Percentiles rank a stretch among this genome's conserved stretches.
Conservation (phyloP, 2,888 invertebrate species). For the Fissipunctia ypsillon region DNA sequence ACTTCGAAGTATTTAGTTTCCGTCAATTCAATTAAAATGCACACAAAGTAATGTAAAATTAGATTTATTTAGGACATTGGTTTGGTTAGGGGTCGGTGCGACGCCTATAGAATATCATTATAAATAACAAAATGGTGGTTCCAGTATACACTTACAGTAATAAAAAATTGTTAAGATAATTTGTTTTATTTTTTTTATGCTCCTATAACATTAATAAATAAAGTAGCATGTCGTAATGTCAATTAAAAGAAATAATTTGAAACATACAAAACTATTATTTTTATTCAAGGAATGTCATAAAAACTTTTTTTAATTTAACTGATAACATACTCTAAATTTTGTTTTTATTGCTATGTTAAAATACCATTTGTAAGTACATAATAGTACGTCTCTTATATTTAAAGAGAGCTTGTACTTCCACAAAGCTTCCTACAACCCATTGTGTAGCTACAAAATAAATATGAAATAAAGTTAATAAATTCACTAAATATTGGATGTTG, state of each 20-base stretch:
- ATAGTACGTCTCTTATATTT: constrained; percentile 6
- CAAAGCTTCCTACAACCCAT: constrained; percentile 30
- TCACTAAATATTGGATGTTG: constrained; percentile 33
- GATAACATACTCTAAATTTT: background rate
- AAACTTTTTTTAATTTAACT: background rate
- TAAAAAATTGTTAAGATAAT: constrained; percentile 70
- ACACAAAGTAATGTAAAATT: constrained; percentile 65
- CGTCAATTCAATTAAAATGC: constrained; percentile 59
- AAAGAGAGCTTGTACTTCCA: constrained; percentile 20
- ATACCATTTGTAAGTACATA: constrained; percentile 21
- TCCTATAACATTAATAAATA: constrained; percentile 11
- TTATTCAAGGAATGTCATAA: constrained; percentile 39
- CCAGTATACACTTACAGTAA: constrained; percentile 74
- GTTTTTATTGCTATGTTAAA: constrained; percentile 14
- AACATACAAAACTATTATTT: constrained; percentile 12
- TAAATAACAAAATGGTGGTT: constrained; percentile 71
- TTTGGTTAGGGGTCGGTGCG: constrained; percentile 73
- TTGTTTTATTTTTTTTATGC: constrained; percentile 65
- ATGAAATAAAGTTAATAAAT: constrained; percentile 6
- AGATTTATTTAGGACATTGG: constrained; percentile 70
- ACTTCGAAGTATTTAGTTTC: constrained; percentile 40
- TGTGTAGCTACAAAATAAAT: constrained; percentile 23
- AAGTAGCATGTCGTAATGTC: constrained; percentile 19
- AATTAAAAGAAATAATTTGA: constrained; percentile 1
- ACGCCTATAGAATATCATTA: constrained; percentile 65